Base-by-base conservation (phyloP, 2,888 invertebrate species). In the Stenichneumon culpator region DNA sequence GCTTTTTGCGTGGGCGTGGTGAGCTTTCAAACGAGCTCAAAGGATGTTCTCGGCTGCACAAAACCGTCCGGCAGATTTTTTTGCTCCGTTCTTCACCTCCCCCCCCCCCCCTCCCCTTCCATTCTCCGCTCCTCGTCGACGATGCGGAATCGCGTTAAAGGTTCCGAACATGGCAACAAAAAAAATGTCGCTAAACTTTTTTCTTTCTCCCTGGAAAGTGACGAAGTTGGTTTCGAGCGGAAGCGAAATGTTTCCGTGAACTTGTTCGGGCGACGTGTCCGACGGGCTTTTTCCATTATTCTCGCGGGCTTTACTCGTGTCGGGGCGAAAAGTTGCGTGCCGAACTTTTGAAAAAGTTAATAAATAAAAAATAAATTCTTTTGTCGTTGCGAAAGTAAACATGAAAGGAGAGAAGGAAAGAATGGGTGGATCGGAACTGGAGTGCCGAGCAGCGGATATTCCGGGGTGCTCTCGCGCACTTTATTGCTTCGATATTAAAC, bases 401-500 rank as follows among this genome's bases (percentile, higher is more conserved):
- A 36, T 28, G 28, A 72, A 57, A 47, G 52, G 39, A 65, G 68
- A 1, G 32, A 39, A 2, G 11, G n/a, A 63, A 63, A 68, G 78
- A 83, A 86, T 67, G 44, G 78, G 77, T 75, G 81, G 88, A 87
- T 89, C 86, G 84, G 77, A 84, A 84, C 84, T 83, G 72, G 52
- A 32, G 82, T 82, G 84, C 28, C 52, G 68, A 65, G 69, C 54
- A 75, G 50, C 7, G 60, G 63, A 73, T 47, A 68, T 69, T 63
- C 36, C 54, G 0, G 57, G 50, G 67, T 72, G 28, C 79, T 79
- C 70, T 74, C 86, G 65, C 86, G 65, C 84, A 85, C 88, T 90
- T 91, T 91, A 90, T 90, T 90, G 88, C 89, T 88, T 91, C 89
- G 89, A 91, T 91, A 91, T 91, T 88, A 90, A 91, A 90, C 86